Evolutionary conservation across 2,888 invertebrate genomes (phyloP), one percentile per base, ranked within the genome.

Genomic region (Mythimna loreyi): DNA sequence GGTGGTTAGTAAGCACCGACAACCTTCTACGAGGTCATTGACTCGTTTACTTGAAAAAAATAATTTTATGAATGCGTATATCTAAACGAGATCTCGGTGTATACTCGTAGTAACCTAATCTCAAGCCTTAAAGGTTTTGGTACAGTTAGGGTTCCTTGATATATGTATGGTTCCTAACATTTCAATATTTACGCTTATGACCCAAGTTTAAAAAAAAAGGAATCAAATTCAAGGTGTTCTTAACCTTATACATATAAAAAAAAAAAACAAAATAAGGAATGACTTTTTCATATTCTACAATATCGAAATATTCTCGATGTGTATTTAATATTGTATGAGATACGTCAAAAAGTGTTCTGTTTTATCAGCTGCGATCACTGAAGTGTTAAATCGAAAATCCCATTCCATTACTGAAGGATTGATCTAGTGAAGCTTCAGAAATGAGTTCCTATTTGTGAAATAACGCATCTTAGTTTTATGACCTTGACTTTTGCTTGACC

Each of bases 301-400:
- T 4, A 21, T 23, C 9, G 30, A 13, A 21, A 19, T 21, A 23
- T 30, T 28, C 45, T 50, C 53, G 11, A 71, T 63, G 3, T 36
- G 16, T 45, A 33, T 50, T 57, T 40, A 11, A 52, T 47, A 45
- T 21, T 40, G 16, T 47, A 58, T 30, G 21, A 52, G 43, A 61
- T 28, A 75, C 58, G 47, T 72, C 72, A 47, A 53, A 74, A 65
- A 50, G 19, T 30, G 23, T 75, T 52, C 19, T 23, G 19, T 30
- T 65, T n/a, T 52, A 65, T 55, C 58, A 58, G 30, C 47, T 21
- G 2, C 40, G 16, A 40, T 52, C 75, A 67, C 9, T 55, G 47
- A 43, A 49, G 72, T 59, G 67, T 43, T 53, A 75, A 75, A 72
- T 72, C 25, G 53, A 72, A 72, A 72, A 19, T 75, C 30, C 53